phyloP scores from a whole-genome alignment of 2,113 vertebrate species.

The Hymenochirus boettgeri region DNA sequence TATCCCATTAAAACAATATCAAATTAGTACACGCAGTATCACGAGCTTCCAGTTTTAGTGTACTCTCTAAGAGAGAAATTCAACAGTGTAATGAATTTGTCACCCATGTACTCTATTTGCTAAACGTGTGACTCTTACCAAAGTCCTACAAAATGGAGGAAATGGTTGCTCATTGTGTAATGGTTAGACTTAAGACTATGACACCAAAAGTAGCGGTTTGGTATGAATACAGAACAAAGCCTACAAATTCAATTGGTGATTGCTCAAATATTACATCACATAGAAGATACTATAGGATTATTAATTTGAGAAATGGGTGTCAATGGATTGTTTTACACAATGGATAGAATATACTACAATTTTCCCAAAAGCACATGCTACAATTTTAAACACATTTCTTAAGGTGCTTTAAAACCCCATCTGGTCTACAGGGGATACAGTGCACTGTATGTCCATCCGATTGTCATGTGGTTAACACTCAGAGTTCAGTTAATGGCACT shows the following conservation, averaged over 20 bases:
- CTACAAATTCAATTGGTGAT: conserved; percentile 19
- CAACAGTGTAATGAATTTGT: no score
- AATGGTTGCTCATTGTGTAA: neutral
- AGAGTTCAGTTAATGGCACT: conserved; percentile 62
- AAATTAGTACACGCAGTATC: conserved; percentile 5
- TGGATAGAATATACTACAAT: conserved; percentile 21
- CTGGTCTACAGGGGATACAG: conserved; percentile 18
- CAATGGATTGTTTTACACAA: conserved; percentile 7
- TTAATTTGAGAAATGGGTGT: conserved; percentile 13
- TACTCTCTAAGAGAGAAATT: neutral
- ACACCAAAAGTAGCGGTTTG: conserved; percentile 4
- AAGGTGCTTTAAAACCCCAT: conserved; percentile 34
- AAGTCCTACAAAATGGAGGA: no score
- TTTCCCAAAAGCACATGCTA: conserved; percentile 19
- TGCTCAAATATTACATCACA: conserved; percentile 20
- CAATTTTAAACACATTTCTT: conserved; percentile 25
- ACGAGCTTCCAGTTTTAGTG: neutral
- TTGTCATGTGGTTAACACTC: conserved; percentile 45
- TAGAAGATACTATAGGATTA: conserved; percentile 23
- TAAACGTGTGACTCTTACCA: no score
- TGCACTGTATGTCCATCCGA: conserved; percentile 20
- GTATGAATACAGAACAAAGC: conserved; percentile 28
- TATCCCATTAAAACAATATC: conserved; percentile 7
- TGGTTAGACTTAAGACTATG: neutral
- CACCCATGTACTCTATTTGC: no score